Conservation (phyloP, 2,797 vertebrate species). For the Crossoptilon crossoptilon region DNA sequence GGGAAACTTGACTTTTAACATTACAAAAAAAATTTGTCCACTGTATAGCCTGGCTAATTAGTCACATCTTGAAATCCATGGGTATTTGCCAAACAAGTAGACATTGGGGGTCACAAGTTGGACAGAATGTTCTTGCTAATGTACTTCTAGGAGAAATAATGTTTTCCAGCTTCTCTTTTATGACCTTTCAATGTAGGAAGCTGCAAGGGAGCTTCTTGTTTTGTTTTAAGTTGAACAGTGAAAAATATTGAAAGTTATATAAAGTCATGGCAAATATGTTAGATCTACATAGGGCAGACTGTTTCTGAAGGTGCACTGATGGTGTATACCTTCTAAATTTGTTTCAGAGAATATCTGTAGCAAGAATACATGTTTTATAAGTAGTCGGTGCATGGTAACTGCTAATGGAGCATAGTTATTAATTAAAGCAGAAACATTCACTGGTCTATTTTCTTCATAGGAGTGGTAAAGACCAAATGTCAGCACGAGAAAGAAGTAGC, state of each 20-base stretch:
- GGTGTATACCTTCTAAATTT: background rate
- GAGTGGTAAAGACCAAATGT: constrained; percentile 86
- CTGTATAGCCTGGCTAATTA: background rate
- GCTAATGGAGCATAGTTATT: background rate
- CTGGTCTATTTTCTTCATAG: constrained; percentile 59
- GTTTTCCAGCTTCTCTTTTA: background rate
- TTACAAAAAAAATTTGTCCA: background rate
- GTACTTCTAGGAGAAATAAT: background rate
- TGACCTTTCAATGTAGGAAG: background rate
- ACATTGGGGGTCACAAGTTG: background rate
- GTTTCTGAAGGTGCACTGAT: background rate
- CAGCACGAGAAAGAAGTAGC: constrained; percentile 85
- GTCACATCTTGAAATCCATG: background rate
- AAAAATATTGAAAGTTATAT: background rate
- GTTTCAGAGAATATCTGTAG: no score
- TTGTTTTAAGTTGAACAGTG: background rate
- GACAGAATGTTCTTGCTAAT: background rate
- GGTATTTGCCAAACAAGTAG: background rate
- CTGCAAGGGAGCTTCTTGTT: background rate
- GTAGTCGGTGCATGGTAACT: background rate
- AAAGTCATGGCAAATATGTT: background rate
- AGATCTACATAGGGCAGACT: background rate
- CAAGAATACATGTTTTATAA: background rate
- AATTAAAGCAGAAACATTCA: background rate
- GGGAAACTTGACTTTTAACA: background rate